Evolutionary conservation across 2,113 vertebrate species (phyloP), one percentile per base, ranked within the genome.

Genomic region (Eptesicus fuscus): DNA sequence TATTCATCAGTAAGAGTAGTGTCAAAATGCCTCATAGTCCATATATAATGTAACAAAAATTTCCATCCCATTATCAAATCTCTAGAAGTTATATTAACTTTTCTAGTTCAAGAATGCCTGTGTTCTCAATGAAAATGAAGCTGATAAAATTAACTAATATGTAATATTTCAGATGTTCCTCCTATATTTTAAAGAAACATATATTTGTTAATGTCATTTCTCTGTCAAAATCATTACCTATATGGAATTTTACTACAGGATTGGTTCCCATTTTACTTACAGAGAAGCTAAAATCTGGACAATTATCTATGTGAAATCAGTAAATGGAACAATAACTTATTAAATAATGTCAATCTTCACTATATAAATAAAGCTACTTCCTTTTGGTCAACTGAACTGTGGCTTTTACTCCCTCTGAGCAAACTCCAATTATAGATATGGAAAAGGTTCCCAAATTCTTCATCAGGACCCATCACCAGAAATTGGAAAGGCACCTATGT

Each of bases 51-150:
- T 42, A 40, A 83, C 25, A 83, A 82, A 96, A 67, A 63, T 73
- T 71, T 63, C 61, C 88, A 94, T 94, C 42, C 59, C 88, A 94
- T 82, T 88, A 71, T 59, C 92, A 96, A 84, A 95, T 90, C 73
- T 94, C 73, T 93, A 76, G 61, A 28, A 65, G 44, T 98, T 96
- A 96, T 84, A 90, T 96, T 59, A 97, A 94, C 28, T 53, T 91
- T 98, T 97, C 84, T 63, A 0, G 87, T 96, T 96, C 88, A 97
- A 84, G 74, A 92, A 32, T 95, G 83, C 87, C 92, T 96, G 87
- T 97, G 77, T 28, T 87, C 0, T 61, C 88, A 90, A 91, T 85
- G 71, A 97, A 96, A 96, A 92, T 69, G 20, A 97, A 97, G 93
- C 17, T 96, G 77, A 82, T 65, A 95, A 93, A 97, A 94, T 17